phyloP scores from a whole-genome alignment of 1,140 invertebrate species.

The Meloidogyne floridensis region DNA sequence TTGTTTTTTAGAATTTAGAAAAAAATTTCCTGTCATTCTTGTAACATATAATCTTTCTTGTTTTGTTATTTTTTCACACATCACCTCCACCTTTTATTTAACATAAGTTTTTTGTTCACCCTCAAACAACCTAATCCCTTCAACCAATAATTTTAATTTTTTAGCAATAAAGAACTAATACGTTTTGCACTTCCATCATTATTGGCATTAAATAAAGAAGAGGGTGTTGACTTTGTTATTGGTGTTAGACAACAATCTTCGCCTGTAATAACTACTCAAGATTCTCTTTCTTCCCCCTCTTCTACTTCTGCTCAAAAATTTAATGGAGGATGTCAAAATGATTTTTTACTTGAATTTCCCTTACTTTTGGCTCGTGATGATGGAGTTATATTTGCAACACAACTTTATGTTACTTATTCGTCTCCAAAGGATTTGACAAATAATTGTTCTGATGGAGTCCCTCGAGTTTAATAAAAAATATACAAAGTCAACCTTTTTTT shows the following conservation, averaged over 20 bases:
- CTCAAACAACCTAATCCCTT: no score
- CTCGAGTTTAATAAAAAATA: neutral
- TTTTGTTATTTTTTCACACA: no score
- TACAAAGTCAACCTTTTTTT: neutral
- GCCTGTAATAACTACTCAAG: constrained; percentile 74
- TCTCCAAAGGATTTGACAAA: constrained; percentile 9
- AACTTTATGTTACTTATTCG: constrained; percentile 83
- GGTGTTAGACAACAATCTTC: constrained; percentile 81
- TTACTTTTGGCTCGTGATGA: constrained; percentile 87
- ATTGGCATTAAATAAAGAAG: constrained; percentile 71
- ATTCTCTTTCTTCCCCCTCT: neutral
- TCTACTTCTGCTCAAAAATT: neutral
- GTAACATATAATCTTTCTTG: no score
- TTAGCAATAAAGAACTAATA: constrained; percentile 82
- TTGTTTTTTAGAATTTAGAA: no score
- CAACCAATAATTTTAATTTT: constrained; percentile 78
- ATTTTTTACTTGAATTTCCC: constrained; percentile 75
- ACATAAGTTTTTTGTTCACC: no score
- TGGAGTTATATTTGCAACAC: constrained; percentile 97
- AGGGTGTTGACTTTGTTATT: constrained; percentile 19
- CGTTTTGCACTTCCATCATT: constrained; percentile 80
- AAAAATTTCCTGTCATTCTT: no score
- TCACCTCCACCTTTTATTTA: no score
- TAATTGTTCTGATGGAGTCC: neutral
- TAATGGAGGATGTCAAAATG: constrained; percentile 65